These are phyloP conservation scores for Eupithecia centaureata DNA, from an alignment of 2,888 invertebrate genomes.

Conservation along the genomic window DNA sequence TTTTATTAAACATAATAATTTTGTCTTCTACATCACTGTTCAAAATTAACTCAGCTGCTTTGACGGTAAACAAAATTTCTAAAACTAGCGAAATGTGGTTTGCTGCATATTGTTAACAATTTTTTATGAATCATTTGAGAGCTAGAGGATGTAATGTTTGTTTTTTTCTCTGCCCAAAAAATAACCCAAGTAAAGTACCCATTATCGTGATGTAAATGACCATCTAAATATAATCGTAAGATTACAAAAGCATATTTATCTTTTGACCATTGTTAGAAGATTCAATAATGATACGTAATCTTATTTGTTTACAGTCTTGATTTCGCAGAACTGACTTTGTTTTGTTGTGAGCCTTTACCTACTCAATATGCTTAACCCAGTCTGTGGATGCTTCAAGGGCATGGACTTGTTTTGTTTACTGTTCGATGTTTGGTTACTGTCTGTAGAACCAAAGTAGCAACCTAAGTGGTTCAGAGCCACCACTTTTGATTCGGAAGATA, in stretches of 20 bases:
- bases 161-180: too few species aligned
- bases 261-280: not conserved
- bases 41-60: not conserved
- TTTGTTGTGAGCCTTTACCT: not conserved
- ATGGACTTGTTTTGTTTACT: not conserved
- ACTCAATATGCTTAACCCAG: not conserved
- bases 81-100: not conserved
- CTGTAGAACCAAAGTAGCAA: too few species aligned
- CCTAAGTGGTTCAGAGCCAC: not conserved
- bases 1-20: too few species aligned
- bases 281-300: not conserved
- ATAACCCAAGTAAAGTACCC: not conserved
- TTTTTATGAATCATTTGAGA: not conserved
- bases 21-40: not conserved
- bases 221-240: not conserved
- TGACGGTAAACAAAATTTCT: not conserved
- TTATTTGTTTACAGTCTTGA: not conserved
- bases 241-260: constrained; percentile 6
- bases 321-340: not conserved
- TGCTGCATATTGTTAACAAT: not conserved
- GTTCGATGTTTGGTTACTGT: too few species aligned
- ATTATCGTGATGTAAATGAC: not conserved
- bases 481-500: not conserved
- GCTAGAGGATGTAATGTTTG: too few species aligned
- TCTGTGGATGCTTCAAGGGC: not conserved